Conservation (phyloP, 1,140 invertebrate species). For the Ceratina australensis region DNA sequence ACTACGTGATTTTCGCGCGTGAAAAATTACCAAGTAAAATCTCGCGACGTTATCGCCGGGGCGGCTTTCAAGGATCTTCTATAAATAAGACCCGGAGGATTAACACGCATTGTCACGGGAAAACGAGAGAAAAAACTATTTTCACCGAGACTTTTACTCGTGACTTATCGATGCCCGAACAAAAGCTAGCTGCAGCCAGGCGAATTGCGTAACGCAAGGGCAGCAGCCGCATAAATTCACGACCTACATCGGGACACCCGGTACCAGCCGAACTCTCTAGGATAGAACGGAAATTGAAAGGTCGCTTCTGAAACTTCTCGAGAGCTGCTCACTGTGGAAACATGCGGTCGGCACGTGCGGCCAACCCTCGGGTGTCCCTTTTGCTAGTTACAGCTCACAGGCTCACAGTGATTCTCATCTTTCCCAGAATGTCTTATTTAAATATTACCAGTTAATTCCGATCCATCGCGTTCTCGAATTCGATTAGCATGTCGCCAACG, state of each 20-base stretch:
- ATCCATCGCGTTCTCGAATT: neutral
- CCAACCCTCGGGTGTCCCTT: constrained; percentile 36
- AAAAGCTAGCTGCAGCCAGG: too few species aligned
- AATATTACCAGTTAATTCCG: constrained; percentile 15
- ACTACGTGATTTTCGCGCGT: constrained; percentile 53
- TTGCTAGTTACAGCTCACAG: constrained; percentile 20
- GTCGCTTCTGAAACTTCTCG: constrained; percentile 27
- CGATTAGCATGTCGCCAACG: neutral
- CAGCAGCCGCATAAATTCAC: neutral
- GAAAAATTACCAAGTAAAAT: constrained; percentile 61
- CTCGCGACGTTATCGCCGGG: constrained; percentile 25
- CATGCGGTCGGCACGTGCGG: constrained; percentile 76
- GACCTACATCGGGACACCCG: neutral
- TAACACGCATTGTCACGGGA: constrained; percentile 10
- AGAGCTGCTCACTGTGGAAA: constrained; percentile 55
- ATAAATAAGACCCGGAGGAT: constrained; percentile 26
- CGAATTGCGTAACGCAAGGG: neutral
- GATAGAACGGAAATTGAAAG: constrained; percentile 63
- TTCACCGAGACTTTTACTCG: too few species aligned
- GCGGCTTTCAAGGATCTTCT: constrained; percentile 22
- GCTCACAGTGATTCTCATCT: constrained; percentile 64
- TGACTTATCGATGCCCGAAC: too few species aligned
- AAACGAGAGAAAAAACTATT: too few species aligned
- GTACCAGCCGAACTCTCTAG: too few species aligned
- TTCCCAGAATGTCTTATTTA: constrained; percentile 34